phyloP scores from a whole-genome alignment of 2,888 invertebrate genomes.

The Lutraria lutraria region DNA sequence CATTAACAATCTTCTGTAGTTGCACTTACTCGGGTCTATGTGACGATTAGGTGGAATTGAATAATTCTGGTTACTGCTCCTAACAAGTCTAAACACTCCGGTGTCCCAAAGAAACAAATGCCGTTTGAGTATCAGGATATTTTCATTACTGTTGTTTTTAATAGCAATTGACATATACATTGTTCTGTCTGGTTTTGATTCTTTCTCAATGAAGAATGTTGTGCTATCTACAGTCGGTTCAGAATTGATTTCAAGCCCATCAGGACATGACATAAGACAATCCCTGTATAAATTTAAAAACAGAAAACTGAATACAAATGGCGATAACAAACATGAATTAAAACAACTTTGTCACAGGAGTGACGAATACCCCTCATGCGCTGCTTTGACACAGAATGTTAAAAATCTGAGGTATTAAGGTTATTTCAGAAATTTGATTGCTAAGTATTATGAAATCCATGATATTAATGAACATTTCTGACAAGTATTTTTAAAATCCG shows the following conservation, averaged over 20 bases:
- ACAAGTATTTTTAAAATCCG: no score
- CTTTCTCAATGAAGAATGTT: conserved; percentile 29
- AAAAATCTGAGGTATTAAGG: no score
- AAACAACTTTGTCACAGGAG: no score
- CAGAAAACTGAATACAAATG: no score
- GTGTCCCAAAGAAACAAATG: conserved; percentile 49
- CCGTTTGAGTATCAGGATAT: conserved; percentile 28
- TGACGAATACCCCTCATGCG: no score
- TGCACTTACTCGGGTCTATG: conserved; percentile 19
- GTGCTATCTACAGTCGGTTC: not conserved
- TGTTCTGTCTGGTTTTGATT: conserved; percentile 13
- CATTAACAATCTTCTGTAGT: no score
- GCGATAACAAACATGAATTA: no score
- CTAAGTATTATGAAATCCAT: no score
- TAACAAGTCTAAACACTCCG: conserved; percentile 36
- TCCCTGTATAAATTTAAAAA: conserved; percentile 9
- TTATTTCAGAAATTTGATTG: no score
- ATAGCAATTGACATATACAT: conserved; percentile 28
- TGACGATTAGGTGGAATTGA: not conserved
- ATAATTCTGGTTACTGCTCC: not conserved
- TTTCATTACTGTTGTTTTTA: conserved; percentile 8
- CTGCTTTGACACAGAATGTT: no score
- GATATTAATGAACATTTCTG: no score
- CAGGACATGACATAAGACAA: conserved; percentile 26
- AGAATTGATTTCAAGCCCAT: conserved; percentile 20